Evolutionary conservation across 2,113 vertebrate species (phyloP).

Genomic region (Eulemur rufifrons): DNA sequence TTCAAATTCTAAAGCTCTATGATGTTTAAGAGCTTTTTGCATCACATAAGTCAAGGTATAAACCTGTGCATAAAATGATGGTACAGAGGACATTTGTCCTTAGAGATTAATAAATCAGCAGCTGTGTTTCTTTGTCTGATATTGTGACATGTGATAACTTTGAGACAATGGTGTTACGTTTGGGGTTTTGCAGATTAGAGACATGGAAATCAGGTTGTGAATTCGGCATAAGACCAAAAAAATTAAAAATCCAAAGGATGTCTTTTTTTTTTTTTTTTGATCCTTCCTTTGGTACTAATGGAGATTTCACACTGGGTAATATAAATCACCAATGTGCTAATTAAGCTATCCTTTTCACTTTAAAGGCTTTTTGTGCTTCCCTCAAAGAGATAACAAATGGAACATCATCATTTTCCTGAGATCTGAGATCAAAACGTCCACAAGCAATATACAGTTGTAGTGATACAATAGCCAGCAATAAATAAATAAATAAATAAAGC

Average conservation of each 20-base stretch:
- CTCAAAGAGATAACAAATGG: slow-evolving; percentile 73
- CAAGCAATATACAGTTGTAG: slow-evolving; percentile 59
- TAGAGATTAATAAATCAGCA: slow-evolving; percentile 40
- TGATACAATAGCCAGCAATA: slow-evolving; percentile 56
- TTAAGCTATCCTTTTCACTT: slow-evolving; percentile 67
- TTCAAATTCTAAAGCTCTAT: slow-evolving; percentile 24
- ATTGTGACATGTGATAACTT: not conserved
- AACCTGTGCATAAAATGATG: not conserved
- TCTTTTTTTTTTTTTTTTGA: slow-evolving; percentile 51
- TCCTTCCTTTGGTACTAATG: slow-evolving; percentile 25
- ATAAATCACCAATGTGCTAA: slow-evolving; percentile 72
- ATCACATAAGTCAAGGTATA: slow-evolving; percentile 40
- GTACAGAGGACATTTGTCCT: slow-evolving; percentile 27
- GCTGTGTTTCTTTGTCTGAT: not conserved
- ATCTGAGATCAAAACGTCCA: slow-evolving; percentile 70
- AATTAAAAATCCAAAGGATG: slow-evolving; percentile 35
- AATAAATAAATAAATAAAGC: not conserved
- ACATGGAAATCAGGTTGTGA: slow-evolving; percentile 31
- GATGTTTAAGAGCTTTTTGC: slow-evolving; percentile 2
- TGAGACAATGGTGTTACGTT: slow-evolving; percentile 23
- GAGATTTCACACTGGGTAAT: slow-evolving; percentile 64
- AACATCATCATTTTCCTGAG: slow-evolving; percentile 68
- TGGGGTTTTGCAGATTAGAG: slow-evolving; percentile 45
- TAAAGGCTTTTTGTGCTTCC: slow-evolving; percentile 57
- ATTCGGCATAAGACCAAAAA: slow-evolving; percentile 28